Evolutionary conservation across 2,888 invertebrate species (phyloP).

Genomic region (Acronicta alni): DNA sequence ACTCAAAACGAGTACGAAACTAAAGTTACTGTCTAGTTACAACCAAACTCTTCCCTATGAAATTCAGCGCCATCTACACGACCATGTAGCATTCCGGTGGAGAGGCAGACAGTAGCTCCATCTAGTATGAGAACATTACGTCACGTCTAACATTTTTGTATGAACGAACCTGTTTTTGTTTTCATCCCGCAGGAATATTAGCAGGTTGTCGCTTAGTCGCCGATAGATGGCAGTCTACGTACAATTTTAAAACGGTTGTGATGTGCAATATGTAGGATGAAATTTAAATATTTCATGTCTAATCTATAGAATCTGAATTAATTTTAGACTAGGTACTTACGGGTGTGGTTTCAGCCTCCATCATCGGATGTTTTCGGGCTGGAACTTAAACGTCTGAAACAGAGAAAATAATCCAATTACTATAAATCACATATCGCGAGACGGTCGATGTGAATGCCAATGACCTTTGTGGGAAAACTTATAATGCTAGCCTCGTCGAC

Average conservation of each 20-base stretch:
- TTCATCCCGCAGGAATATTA: conserved; percentile 54
- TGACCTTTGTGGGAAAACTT: conserved; percentile 62
- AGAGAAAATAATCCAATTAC: conserved; percentile 58
- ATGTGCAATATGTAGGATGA: conserved; percentile 61
- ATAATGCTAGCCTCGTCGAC: conserved; percentile 53
- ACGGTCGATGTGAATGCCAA: conserved; percentile 60
- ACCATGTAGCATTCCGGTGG: conserved; percentile 8
- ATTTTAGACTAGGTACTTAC: conserved; percentile 73
- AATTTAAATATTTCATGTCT: conserved; percentile 32
- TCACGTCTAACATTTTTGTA: conserved; percentile 3
- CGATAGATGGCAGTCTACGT: conserved; percentile 75
- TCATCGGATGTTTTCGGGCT: conserved; percentile 65
- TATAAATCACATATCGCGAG: conserved; percentile 54
- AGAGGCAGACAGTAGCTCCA: conserved; percentile 39
- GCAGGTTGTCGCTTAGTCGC: conserved; percentile 40
- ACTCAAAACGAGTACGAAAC: conserved; percentile 12
- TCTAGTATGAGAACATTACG: conserved; percentile 29
- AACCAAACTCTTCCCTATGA: conserved; percentile 3
- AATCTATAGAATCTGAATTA: conserved; percentile 11
- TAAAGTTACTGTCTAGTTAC: conserved; percentile 13
- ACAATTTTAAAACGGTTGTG: conserved; percentile 65
- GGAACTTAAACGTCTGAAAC: conserved; percentile 79
- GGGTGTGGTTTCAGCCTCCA: conserved; percentile 81
- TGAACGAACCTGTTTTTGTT: conserved; percentile 15
- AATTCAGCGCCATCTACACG: conserved; percentile 58